Evolutionary conservation across 2,797 vertebrate genomes (phyloP).

Genomic region (Falco peregrinus): DNA sequence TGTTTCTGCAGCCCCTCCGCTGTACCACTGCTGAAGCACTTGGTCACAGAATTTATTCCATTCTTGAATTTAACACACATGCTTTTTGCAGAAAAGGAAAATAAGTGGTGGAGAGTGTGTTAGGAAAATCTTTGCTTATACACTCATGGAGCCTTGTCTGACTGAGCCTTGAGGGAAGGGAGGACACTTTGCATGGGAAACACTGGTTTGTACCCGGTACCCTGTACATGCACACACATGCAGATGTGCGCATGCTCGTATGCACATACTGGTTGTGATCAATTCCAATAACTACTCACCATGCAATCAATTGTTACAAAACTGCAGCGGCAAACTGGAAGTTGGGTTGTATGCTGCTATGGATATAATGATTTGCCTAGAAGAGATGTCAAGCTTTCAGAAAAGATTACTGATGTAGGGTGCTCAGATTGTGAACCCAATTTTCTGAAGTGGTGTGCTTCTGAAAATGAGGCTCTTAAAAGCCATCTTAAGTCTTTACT

Average conservation of each 20-base stretch:
- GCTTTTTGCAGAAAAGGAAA: not conserved
- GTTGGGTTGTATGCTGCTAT: not conserved
- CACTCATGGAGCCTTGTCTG: not conserved
- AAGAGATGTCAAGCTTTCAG: not conserved
- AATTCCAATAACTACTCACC: not conserved
- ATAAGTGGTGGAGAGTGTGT: not conserved
- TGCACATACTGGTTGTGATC: not conserved
- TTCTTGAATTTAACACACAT: not conserved
- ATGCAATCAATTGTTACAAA: not conserved
- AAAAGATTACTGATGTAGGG: not conserved
- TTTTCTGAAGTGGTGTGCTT: not conserved
- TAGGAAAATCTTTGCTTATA: not conserved
- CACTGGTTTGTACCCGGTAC: fast-evolving
- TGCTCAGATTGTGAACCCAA: not conserved
- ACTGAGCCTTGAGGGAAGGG: not conserved
- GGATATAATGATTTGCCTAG: not conserved
- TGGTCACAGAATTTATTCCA: not conserved
- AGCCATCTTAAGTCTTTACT: not conserved
- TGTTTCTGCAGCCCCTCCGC: not conserved
- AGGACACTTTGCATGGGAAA: not conserved
- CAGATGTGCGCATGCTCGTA: not conserved
- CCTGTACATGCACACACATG: not conserved
- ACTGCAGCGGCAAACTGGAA: not conserved
- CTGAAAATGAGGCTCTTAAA: not conserved
- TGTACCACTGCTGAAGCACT: not conserved